Base-by-base conservation (phyloP, 2,113 vertebrate genomes). In the Siniperca chuatsi region DNA sequence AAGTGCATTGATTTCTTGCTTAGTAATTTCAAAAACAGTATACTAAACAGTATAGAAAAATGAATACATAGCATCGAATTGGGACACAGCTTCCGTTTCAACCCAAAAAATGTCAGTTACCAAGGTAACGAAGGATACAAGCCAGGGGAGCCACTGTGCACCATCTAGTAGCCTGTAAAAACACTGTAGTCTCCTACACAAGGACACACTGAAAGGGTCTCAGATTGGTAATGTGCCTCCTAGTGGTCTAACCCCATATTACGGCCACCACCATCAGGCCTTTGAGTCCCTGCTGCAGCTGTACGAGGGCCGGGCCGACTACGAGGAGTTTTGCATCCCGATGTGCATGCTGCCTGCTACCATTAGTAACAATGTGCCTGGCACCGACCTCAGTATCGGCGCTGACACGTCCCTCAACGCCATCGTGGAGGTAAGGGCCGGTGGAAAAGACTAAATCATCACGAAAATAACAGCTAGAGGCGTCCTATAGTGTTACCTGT, bases 301-400 rank as follows among this genome's bases (percentile, higher is more conserved):
- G 71, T 82, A 75, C n/a, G 93, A 96, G 77, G 96, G 95, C 11
- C 96, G 97, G 1, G 33, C 75, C 85, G 29, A 37, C 85, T 92
- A 95, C 87, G 91, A 96, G 91, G 97, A 98, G 94, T 95, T 98
- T 94, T 97, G 96, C 86, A 78, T 99, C 79, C 97, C 97, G 46
- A 78, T 99, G 55, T 98, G 97, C 92, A 83, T 98, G 74, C 40
- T 99, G 93, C 97, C 98, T 35, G 96, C 97, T 80, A 97, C 97
- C 89, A 96, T 99, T 96, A 99, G 98, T 96, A 98, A 98, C 96
- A 97, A 96, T 90, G 93, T 99, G 55, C 97, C 97, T 5, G 98
- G 98, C 94, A 97, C 96, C 68, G 97, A 99, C 79, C 84, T 97
- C 87, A 96, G 94, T 94, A 73, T 99, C 84, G 98, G 98, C 83